These are phyloP conservation scores for Drosophila tani DNA, from an alignment of 1,140 invertebrate genomes.

Conservation along the genomic window DNA sequence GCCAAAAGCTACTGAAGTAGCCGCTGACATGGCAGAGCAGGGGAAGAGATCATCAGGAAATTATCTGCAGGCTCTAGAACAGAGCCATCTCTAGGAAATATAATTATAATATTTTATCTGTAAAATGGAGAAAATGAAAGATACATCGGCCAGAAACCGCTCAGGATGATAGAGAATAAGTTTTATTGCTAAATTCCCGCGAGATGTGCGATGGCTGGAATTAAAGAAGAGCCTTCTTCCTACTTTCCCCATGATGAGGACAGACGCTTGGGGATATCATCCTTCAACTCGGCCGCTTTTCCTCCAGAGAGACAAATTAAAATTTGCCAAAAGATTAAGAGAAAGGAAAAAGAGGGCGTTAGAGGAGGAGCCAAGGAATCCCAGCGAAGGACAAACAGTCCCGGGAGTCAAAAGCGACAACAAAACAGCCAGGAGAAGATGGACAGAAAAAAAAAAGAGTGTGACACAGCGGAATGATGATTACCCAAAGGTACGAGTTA, in stretches of 20 bases:
- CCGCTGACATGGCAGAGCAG: conserved; percentile 44
- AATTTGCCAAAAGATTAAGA: conserved; percentile 59
- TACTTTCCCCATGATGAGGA: conserved; percentile 2
- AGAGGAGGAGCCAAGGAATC: conserved; percentile 33
- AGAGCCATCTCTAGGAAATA: conserved; percentile 4
- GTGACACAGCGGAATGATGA: conserved; percentile 57
- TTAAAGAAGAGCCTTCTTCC: background rate
- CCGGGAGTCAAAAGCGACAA: conserved; percentile 17
- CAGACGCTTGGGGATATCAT: conserved; percentile 32
- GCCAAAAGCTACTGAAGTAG: conserved; percentile 71
- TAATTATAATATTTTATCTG: conserved; percentile 21
- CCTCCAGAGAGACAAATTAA: conserved; percentile 46
- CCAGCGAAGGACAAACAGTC: conserved; percentile 23
- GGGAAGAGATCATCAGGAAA: conserved; percentile 7
- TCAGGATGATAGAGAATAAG: conserved; percentile 14
- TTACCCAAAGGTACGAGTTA: conserved; percentile 72
- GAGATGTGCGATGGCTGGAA: conserved; percentile 28
- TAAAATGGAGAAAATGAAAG: conserved; percentile 10
- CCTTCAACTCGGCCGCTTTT: background rate
- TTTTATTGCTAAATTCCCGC: conserved; percentile 34
- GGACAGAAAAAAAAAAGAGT: conserved; percentile 22
- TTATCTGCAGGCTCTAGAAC: background rate
- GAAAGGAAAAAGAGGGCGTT: background rate
- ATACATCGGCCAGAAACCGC: background rate
- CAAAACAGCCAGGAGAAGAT: conserved; percentile 29